Base-by-base conservation (phyloP, 2,888 invertebrate genomes). In the Trissolcus japonicus region DNA sequence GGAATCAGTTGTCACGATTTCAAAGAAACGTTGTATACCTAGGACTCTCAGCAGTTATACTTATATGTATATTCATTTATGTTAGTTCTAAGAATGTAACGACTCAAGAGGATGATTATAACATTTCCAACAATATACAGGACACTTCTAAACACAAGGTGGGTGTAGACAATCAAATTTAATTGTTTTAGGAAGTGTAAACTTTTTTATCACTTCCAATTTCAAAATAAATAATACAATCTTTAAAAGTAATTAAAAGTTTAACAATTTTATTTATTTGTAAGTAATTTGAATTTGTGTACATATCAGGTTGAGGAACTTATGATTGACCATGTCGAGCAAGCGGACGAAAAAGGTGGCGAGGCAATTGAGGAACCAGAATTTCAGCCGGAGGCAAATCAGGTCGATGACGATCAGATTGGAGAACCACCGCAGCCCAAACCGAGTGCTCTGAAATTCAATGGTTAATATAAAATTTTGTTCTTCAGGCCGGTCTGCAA, bases 1-100 rank as follows among this genome's bases (percentile, higher is more conserved):
- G 96, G 96, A 96, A 96, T 88, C 94, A 94, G 82, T 90, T 96
- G 68, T 96, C 96, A 16, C 92, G 96, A 82, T 92, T 96, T 84
- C 96, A 96, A 87, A 92, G 94, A 80, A 95, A 94, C 84, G 90
- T 95, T 81, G 91, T 94, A 60, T 94, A 94, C 84, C 92, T 94
- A 82, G 84, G 92, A 72, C 80, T 92, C 75, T 87, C 91, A 74
- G 90, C 93, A 56, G 85, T 93, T 77, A 87, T 91, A 79, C 89
- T 93, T 79, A 92, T 92, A 60, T 87, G 93, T 78, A 88, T 94
- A 81, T 92, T 76, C n/a, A 25, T 76, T 57, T 71, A 76, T 7
- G 29, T 66, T 40, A 76, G 57, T 71, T 61, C 69, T 16, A 76
- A 76, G 61, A 71, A 29, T 71, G 61, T 43, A 46, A 46, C 46